Evolutionary conservation across 1,140 invertebrate genomes (phyloP), one percentile per base, ranked within the genome.

Genomic region (Heliothis subflexa): DNA sequence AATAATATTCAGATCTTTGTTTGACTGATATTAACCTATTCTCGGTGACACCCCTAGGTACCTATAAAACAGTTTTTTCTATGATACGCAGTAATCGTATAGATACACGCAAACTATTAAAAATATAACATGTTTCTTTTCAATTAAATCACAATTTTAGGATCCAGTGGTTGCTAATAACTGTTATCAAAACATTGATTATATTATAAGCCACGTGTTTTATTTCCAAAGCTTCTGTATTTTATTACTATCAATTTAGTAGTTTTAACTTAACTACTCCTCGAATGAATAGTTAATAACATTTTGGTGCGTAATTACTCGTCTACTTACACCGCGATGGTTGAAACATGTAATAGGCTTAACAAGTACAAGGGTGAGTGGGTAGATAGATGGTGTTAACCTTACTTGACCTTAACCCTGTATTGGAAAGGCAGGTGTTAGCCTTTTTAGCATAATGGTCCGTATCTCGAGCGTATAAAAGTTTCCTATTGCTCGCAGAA

Each of bases 171-270:
- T 62, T 40, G 13, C 52, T 33, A 75, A 62, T 45, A 45, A 62
- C 61, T 45, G 62, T 68, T 77, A 77, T 66, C 50, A 55, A 66
- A 75, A 66, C 33, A 55, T 11, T 50, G 55, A 72, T 2, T 25
- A 2, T n/a, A 25, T 77, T 57, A 25, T 50, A 2, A 10, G 16
- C 33, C 33, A 49, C 28, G 40, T 59, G 68, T 59, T 73, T 75
- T 50, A 49, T 75, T 66, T 55, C 50, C 25, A 55, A 77, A 68
- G 61, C 45, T 49, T 14, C 54, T 9, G 9, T 16, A 11, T n/a
- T 40, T 50, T 76, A 82, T 82, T 82, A 79, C 54, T 40, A 61
- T 18, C 76, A 81, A 84, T 84, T 82, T 78, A 81, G 79, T 74
- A 76, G 49, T 84, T 84, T 81, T 71, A 78, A 77, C 28, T 73